Base-by-base conservation (phyloP, 2,888 invertebrate genomes). In the Drepana falcataria region DNA sequence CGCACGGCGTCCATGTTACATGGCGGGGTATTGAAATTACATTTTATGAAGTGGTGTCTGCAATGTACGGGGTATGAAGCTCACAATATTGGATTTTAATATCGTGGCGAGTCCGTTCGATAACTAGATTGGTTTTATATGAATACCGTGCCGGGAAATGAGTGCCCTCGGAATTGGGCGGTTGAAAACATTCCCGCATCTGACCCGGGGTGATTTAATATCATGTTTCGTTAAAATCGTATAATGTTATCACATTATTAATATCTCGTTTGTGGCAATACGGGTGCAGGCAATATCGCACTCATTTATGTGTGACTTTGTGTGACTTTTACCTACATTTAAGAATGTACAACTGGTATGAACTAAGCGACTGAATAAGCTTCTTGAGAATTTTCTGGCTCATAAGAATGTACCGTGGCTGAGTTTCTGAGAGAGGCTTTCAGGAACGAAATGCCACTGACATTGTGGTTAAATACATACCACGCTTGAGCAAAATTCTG, bases 91-190 rank as follows among this genome's bases (percentile, higher is more conserved):
- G 74, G 73, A 79, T 82, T 83, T 81, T 80, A 81, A 81, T 81
- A 81, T 75, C 68, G 69, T 59, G 64, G 69, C 60, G 66, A 71
- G 72, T 66, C 63, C 71, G 71, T 66, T 65, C 78, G 77, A 75
- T 83, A 81, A 81, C 77, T 77, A 77, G 78, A 83, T 83, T 81
- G 79, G 71, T 79, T 79, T 79, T 77, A 72, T 71, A 72, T 79
- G 79, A 76, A 81, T 75, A 69, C 71, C 67, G 57, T 59, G 60
- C 65, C 67, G 65, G 69, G 65, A 62, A 79, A 80, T 79, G 77
- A 71, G 75, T 68, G 64, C 62, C 59, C 56, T 59, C 63, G 67
- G 66, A 67, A 70, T 75, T 72, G 71, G 65, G 60, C 63, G 59
- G 65, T 68, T 73, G 71, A 77, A 79, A 79, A 80, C 75, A 80